Conservation (phyloP, 1,140 invertebrate species). For the Drosophila miranda region DNA sequence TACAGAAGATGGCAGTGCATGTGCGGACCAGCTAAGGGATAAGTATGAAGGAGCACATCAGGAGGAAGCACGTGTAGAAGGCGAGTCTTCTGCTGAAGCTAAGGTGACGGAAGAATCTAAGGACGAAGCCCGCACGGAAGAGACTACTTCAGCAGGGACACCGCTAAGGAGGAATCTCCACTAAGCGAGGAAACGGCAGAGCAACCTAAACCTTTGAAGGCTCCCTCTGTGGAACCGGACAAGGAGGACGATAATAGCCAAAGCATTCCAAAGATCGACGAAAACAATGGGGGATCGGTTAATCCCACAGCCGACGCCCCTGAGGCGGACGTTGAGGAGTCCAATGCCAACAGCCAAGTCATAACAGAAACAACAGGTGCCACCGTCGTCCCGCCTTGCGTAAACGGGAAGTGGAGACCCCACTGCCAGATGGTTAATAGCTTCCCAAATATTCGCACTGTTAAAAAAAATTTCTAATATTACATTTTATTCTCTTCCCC, state of each 20-base stretch:
- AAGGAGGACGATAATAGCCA: no score
- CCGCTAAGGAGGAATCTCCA: not conserved
- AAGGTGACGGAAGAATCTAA: not conserved
- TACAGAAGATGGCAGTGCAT: not conserved
- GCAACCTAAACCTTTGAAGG: not conserved
- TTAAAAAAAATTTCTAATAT: constrained; percentile 9
- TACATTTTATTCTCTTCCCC: constrained; percentile 3
- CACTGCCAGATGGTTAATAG: constrained; percentile 69
- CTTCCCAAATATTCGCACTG: constrained; percentile 18
- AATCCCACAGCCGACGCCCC: no score
- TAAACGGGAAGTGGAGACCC: constrained; percentile 36
- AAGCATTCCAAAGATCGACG: no score
- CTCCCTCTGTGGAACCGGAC: no score
- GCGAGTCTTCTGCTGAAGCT: not conserved
- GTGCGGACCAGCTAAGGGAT: not conserved
- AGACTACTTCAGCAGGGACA: not conserved
- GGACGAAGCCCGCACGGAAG: no score
- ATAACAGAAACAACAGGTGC: constrained; percentile 64
- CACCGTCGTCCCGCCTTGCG: constrained; percentile 24
- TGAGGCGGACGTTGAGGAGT: no score
- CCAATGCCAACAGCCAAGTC: no score
- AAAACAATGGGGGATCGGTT: no score
- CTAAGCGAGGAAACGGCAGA: not conserved
- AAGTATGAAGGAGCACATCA: not conserved
- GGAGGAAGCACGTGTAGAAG: not conserved